Evolutionary conservation across 2,113 vertebrate genomes (phyloP).

Genomic region (Rattus rattus): DNA sequence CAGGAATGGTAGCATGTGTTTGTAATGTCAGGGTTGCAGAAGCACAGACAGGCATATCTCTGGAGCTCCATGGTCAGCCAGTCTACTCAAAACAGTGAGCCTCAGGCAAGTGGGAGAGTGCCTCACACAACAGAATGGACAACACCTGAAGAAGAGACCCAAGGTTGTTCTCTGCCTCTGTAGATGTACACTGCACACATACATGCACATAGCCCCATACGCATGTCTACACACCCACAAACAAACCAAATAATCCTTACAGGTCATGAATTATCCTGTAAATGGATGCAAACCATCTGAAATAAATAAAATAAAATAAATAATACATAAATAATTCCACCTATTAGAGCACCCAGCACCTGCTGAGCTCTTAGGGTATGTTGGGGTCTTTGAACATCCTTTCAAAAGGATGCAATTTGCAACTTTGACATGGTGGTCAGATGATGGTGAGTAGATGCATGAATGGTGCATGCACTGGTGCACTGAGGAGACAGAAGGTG

Average conservation of each 20-base stretch:
- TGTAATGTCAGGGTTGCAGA: neutral
- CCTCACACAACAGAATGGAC: neutral
- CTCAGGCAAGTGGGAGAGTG: neutral
- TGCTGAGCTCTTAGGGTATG: neutral
- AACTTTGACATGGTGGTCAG: neutral
- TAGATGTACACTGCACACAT: neutral
- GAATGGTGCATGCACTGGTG: too few species aligned
- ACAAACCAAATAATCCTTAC: neutral
- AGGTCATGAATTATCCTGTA: neutral
- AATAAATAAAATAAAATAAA: neutral
- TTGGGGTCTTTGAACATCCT: neutral
- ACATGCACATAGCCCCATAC: rapidly evolving
- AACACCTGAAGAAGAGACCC: too few species aligned
- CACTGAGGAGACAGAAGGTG: neutral
- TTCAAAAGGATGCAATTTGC: neutral
- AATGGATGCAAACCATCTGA: neutral
- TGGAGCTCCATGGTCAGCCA: neutral
- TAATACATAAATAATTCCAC: neutral
- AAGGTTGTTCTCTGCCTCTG: neutral
- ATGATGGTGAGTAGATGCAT: neutral
- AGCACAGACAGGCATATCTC: neutral
- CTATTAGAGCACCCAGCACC: neutral
- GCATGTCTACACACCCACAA: neutral
- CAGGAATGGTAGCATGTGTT: neutral
- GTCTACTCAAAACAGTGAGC: neutral